Percentiles rank a stretch among this genome's conserved stretches.
Evolutionary conservation across 2,797 vertebrate species (phyloP).

Genomic region (Arremon aurantiirostris): DNA sequence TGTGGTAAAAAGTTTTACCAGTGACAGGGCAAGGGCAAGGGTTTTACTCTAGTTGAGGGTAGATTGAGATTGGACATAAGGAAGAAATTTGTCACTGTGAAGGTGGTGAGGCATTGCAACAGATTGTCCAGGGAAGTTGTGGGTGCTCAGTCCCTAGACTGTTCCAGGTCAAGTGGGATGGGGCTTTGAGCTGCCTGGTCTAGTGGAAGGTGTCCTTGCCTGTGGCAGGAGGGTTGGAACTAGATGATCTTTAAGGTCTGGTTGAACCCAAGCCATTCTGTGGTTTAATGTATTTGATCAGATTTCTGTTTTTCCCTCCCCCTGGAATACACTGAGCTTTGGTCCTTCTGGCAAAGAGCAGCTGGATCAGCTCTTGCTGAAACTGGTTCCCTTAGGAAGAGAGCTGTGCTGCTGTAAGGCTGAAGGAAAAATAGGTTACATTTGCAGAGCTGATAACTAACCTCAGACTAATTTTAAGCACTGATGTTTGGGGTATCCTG

Average conservation of each 20-base stretch:
- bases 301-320: background rate
- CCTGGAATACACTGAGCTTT: background rate
- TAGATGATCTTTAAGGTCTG: background rate
- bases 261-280: background rate
- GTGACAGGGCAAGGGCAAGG: rapidly evolving
- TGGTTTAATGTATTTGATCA: background rate
- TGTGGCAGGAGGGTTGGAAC: background rate
- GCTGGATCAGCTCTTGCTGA: background rate
- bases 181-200: background rate
- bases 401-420: background rate
- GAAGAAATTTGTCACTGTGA: background rate
- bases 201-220: background rate
- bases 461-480: background rate
- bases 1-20: background rate
- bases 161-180: background rate
- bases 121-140: background rate
- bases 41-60: background rate
- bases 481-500: background rate
- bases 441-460: background rate
- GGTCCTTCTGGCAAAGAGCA: background rate
- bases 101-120: background rate
- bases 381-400: background rate
- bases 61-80: rapidly evolving
- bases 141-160: background rate
- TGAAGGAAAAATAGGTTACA: background rate